Conservation (phyloP, 2,113 vertebrate species). For the Athene noctua region DNA sequence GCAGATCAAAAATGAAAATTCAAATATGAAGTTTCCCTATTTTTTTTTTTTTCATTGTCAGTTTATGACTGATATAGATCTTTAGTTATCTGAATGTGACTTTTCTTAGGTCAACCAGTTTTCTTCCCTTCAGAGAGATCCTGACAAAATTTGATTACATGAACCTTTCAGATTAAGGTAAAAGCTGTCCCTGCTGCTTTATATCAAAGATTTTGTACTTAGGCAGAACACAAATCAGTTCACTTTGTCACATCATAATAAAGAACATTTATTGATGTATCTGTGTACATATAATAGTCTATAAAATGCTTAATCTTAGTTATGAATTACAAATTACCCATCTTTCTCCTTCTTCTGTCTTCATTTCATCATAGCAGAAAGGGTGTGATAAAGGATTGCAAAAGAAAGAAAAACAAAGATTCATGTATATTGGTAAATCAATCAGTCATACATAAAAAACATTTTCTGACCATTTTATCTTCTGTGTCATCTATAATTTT, state of each 20-base stretch:
- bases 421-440: not conserved
- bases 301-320: not conserved
- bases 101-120: not conserved
- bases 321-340: constrained; percentile 77
- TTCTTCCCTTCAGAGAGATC: not conserved
- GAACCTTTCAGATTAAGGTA: not conserved
- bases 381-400: constrained; percentile 18
- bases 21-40: not conserved
- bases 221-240: not conserved
- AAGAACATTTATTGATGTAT: not conserved
- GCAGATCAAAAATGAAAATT: not conserved
- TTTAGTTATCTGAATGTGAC: not conserved
- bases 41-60: not conserved
- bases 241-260: not conserved
- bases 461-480: not conserved
- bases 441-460: not conserved
- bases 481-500: not conserved
- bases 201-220: not conserved
- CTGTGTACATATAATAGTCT: not conserved
- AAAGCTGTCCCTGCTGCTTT: not conserved
- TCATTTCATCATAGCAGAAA: constrained; percentile 56
- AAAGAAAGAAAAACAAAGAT: constrained; percentile 35
- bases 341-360: constrained; percentile 84
- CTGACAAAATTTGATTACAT: not conserved
- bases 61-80: not conserved